These are phyloP conservation scores for Agrochola lychnidis DNA, from an alignment of 2,888 invertebrate genomes.

Conservation along the genomic window DNA sequence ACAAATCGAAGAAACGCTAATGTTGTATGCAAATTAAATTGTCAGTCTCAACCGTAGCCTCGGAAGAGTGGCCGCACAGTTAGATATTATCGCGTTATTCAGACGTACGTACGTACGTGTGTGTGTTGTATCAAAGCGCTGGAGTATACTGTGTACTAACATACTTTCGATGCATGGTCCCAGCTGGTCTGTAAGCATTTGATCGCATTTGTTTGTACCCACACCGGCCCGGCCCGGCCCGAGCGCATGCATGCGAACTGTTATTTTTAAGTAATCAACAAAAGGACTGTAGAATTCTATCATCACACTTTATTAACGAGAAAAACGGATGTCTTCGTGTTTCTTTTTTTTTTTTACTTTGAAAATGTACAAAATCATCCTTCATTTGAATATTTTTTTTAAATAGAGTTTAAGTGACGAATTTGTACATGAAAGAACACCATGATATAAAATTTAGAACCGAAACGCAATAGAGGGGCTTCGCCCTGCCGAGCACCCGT, in stretches of 20 bases:
- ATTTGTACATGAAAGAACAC: conserved; percentile 88
- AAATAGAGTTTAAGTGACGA: conserved; percentile 88
- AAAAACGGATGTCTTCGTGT: conserved; percentile 82
- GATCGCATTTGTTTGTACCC: conserved; percentile 79
- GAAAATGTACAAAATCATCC: conserved; percentile 90
- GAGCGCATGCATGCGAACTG: conserved; percentile 77
- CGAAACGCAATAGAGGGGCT: conserved; percentile 78
- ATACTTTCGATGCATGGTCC: conserved; percentile 66
- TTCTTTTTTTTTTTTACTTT: conserved; percentile 81
- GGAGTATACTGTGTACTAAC: conserved; percentile 68
- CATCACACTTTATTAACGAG: conserved; percentile 88
- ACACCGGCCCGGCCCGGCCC: conserved; percentile 56
- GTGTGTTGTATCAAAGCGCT: conserved; percentile 67
- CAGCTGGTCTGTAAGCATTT: conserved; percentile 77
- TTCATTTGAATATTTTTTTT: conserved; percentile 87
- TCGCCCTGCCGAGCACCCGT: conserved; percentile 77
- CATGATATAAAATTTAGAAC: conserved; percentile 72
- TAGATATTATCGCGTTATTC: conserved; percentile 67
- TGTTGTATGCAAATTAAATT: conserved; percentile 28
- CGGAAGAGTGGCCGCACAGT: conserved; percentile 9
- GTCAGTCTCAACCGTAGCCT: conserved; percentile 36
- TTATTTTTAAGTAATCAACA: conserved; percentile 88
- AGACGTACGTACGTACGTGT: conserved; percentile 65
- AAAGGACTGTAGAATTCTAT: conserved; percentile 88
- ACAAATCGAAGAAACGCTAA: conserved; percentile 41